These are phyloP conservation scores for Poeciliopsis turneri DNA, from an alignment of 2,797 vertebrate genomes.

Conservation along the genomic window DNA sequence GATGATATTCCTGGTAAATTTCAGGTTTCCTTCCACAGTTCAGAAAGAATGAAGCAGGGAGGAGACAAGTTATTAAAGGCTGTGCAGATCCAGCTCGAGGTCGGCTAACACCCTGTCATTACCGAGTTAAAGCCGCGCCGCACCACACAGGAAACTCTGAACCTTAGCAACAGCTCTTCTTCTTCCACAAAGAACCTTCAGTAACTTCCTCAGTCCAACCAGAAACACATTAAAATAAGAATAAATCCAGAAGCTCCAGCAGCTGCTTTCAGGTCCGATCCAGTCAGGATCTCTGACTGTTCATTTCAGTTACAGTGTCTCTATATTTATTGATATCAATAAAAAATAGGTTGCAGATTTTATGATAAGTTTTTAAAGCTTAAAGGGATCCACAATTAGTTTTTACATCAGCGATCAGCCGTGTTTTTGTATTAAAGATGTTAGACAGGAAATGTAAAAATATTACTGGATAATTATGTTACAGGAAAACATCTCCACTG, in stretches of 20 bases:
- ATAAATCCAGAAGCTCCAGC: background rate
- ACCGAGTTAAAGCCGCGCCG: constrained; percentile 43
- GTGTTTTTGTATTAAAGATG: too few relatives aligned
- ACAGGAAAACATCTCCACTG: too few relatives aligned
- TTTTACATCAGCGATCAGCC: too few relatives aligned
- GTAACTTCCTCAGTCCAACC: background rate
- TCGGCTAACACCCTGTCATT: constrained; percentile 58
- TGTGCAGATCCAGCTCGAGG: constrained; percentile 20
- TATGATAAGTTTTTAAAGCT: too few relatives aligned
- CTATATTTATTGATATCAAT: too few relatives aligned
- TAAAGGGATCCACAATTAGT: too few relatives aligned
- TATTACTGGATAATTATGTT: too few relatives aligned
- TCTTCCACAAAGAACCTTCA: background rate
- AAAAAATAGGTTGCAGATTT: too few relatives aligned
- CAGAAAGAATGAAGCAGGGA: constrained; percentile 22
- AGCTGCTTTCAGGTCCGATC: background rate
- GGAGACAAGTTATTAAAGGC: constrained; percentile 48
- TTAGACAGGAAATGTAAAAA: too few relatives aligned
- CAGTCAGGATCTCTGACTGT: too few relatives aligned
- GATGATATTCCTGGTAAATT: background rate
- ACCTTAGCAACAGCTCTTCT: background rate
- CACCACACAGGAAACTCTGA: constrained; percentile 29
- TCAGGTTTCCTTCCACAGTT: constrained; percentile 5
- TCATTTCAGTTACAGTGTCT: background rate
- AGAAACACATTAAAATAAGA: background rate